phyloP scores from a whole-genome alignment of 2,888 invertebrate species.

The Rhaphigaster nebulosa region DNA sequence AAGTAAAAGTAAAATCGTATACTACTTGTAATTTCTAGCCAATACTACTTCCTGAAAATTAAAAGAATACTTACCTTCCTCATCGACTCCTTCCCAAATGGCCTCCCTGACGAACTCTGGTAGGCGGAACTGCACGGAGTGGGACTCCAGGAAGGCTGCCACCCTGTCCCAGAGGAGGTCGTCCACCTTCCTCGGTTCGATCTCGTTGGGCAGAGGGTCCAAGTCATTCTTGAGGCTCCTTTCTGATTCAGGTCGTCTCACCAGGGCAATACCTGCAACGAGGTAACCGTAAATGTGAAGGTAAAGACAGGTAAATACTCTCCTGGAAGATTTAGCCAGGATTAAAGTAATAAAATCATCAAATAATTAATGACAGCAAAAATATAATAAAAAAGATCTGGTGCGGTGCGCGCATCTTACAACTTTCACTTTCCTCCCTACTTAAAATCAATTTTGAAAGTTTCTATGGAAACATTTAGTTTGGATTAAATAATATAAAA shows the following conservation, averaged over 20 bases:
- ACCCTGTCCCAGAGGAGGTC: slow-evolving; percentile 66
- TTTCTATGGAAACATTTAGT: too few species aligned
- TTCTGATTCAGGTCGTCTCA: slow-evolving; percentile 69
- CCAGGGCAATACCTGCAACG: slow-evolving; percentile 70
- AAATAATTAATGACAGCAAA: too few species aligned
- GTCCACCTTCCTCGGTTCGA: slow-evolving; percentile 66
- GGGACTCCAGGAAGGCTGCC: slow-evolving; percentile 66
- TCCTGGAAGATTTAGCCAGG: too few species aligned
- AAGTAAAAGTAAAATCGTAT: too few species aligned
- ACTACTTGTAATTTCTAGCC: too few species aligned
- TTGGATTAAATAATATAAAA: too few species aligned
- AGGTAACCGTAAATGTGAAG: not conserved
- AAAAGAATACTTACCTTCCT: slow-evolving; percentile 61
- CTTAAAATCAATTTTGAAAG: too few species aligned
- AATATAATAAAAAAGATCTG: too few species aligned
- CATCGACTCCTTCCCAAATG: slow-evolving; percentile 82
- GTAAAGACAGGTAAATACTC: not conserved
- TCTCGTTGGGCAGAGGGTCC: slow-evolving; percentile 65
- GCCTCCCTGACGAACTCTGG: slow-evolving; percentile 80
- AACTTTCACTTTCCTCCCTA: too few species aligned
- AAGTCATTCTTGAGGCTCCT: slow-evolving; percentile 63
- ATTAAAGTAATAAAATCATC: too few species aligned
- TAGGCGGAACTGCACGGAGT: slow-evolving; percentile 76
- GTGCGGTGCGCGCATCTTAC: too few species aligned
- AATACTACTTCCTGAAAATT: too few species aligned